Evolutionary conservation across 2,888 invertebrate species (phyloP).

Genomic region (Clusia tigrina): DNA sequence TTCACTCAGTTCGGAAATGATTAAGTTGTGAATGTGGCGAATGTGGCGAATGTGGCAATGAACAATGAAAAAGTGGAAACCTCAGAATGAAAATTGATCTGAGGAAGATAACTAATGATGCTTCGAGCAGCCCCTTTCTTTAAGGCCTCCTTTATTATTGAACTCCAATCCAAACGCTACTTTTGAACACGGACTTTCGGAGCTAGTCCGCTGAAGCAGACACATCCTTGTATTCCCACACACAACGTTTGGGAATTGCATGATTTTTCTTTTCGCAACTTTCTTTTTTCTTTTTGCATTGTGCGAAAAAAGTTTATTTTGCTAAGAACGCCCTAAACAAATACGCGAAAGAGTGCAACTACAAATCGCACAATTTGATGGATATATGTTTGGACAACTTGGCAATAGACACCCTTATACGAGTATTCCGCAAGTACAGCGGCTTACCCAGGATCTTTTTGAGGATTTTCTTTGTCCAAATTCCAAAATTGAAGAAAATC

Average conservation of each 20-base stretch:
- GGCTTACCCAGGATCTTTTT: conserved; percentile 18
- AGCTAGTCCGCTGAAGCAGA: neutral
- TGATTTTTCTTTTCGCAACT: neutral
- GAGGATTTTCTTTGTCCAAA: conserved; percentile 31
- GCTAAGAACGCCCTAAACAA: conserved; percentile 18
- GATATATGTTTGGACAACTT: conserved; percentile 52
- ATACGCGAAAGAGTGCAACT: conserved; percentile 11
- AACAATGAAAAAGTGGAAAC: too few relatives aligned
- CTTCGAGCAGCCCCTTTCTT: too few relatives aligned
- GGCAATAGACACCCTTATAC: conserved; percentile 37
- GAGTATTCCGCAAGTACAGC: conserved; percentile 34
- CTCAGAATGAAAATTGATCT: too few relatives aligned
- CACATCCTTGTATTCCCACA: neutral
- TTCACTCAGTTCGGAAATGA: too few relatives aligned
- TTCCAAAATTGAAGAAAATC: conserved; percentile 32
- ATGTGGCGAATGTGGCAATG: too few relatives aligned
- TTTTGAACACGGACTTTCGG: too few relatives aligned
- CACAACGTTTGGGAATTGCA: neutral
- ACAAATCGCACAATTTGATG: conserved; percentile 47
- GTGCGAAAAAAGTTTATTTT: conserved; percentile 6
- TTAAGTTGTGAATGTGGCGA: too few relatives aligned
- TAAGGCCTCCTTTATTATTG: too few relatives aligned
- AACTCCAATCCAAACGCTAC: too few relatives aligned
- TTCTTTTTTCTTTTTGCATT: neutral
- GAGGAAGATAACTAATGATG: too few relatives aligned